Conservation (phyloP, 92 coral and sea anemone species). For the Epizoanthus stellaris region DNA sequence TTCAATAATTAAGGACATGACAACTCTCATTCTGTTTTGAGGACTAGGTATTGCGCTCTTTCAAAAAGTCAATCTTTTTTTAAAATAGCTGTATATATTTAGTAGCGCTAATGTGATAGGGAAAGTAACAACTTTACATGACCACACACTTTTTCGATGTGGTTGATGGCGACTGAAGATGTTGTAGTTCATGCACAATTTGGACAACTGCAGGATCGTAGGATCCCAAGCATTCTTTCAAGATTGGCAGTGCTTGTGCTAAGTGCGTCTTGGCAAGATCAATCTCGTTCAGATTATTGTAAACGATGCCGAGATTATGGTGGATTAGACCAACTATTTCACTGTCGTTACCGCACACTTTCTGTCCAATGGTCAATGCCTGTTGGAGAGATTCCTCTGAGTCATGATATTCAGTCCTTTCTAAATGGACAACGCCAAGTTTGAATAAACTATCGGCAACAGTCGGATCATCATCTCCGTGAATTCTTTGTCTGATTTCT, state of each 20-base stretch:
- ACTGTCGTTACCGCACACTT: neutral
- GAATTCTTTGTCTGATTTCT: slow-evolving; percentile 30
- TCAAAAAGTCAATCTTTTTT: too few species aligned
- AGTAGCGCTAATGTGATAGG: too few species aligned
- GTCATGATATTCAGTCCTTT: slow-evolving; percentile 15
- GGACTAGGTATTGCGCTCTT: too few species aligned
- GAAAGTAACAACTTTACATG: neutral
- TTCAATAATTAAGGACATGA: too few species aligned
- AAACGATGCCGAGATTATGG: slow-evolving; percentile 34
- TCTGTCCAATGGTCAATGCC: slow-evolving; percentile 5
- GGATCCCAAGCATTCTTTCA: slow-evolving; percentile 3
- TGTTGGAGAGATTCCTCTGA: slow-evolving; percentile 19
- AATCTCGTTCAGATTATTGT: neutral
- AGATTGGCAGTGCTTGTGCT: slow-evolving; percentile 11
- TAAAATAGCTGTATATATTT: too few species aligned
- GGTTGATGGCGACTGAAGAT: slow-evolving; percentile 10
- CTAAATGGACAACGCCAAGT: slow-evolving; percentile 32
- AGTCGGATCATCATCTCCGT: slow-evolving; percentile 22
- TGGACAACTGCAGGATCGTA: slow-evolving; percentile 7
- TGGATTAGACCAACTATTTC: slow-evolving; percentile 27
- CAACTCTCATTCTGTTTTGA: too few species aligned
- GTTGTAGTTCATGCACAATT: slow-evolving; percentile 3
- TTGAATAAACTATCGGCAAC: slow-evolving; percentile 37
- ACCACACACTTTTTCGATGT: slow-evolving; percentile 12
- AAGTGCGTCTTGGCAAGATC: slow-evolving; percentile 29